Evolutionary conservation across 53 echinoderm and acorn worm genomes (phyloP).

Genomic region (Echinometra lucunter): DNA sequence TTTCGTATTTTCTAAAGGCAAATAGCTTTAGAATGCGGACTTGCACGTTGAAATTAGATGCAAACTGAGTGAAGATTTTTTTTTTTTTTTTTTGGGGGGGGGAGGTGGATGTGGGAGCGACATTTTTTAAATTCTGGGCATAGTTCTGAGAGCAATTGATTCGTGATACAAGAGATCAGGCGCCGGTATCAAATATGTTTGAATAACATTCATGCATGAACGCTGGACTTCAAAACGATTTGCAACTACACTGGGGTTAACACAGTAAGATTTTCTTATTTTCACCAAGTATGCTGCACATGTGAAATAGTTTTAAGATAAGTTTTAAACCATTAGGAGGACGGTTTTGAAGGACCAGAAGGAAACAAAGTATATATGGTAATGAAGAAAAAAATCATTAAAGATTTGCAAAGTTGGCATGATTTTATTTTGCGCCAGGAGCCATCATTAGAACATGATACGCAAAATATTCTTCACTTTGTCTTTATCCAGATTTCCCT

Average conservation of each 20-base stretch:
- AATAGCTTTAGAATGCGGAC: background rate
- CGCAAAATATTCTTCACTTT: too few relatives aligned
- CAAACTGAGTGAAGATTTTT: background rate
- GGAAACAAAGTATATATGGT: too few relatives aligned
- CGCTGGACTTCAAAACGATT: background rate
- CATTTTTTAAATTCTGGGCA: constrained; percentile 36
- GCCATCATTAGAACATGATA: too few relatives aligned
- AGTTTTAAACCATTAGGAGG: background rate
- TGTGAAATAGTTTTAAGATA: background rate
- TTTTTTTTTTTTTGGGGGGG: background rate
- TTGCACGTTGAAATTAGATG: background rate
- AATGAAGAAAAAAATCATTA: too few relatives aligned
- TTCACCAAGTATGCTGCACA: background rate
- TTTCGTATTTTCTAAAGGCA: background rate
- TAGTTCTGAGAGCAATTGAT: background rate
- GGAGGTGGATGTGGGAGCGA: background rate
- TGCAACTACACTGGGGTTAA: background rate
- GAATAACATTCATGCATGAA: constrained; percentile 50
- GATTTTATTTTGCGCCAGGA: too few relatives aligned
- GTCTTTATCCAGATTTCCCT: too few relatives aligned
- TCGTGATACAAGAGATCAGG: background rate
- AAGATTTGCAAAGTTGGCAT: too few relatives aligned
- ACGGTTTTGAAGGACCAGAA: too few relatives aligned
- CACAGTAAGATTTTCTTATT: background rate
- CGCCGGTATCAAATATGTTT: constrained; percentile 37